A percentile compares a stretch with the other conserved stretches of the same genome.
phyloP scores from a whole-genome alignment of 2,113 vertebrate genomes.

The Piprites chloris region DNA sequence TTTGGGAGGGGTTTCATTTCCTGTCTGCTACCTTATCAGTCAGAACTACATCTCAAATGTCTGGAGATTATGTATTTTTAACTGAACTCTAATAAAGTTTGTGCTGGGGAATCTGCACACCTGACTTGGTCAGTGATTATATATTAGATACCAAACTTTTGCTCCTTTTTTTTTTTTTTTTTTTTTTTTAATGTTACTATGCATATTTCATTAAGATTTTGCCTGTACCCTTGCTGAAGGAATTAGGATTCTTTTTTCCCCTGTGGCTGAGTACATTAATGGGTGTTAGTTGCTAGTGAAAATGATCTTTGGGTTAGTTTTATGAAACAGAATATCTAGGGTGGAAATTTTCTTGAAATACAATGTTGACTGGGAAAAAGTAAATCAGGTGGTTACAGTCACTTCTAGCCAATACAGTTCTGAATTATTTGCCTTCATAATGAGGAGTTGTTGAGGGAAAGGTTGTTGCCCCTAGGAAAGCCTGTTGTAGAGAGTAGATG shows the following conservation, averaged over 20 bases:
- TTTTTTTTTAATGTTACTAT: background rate
- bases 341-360: background rate
- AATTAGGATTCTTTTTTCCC: background rate
- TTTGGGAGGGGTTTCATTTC: constrained; percentile 83
- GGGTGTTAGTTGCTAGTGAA: background rate
- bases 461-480: background rate
- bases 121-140: constrained; percentile 69
- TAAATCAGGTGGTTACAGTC: background rate
- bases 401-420: background rate
- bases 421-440: background rate
- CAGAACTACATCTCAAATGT: constrained; percentile 77
- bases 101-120: constrained; percentile 63
- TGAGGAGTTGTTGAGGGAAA: background rate
- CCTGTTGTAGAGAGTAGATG: background rate
- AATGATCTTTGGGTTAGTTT: background rate
- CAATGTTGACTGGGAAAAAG: background rate
- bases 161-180: background rate
- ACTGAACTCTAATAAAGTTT: constrained; percentile 80
- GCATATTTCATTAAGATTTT: constrained; percentile 63
- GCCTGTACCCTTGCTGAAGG: background rate
- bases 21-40: constrained; percentile 76
- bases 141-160: constrained; percentile 68
- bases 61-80: constrained; percentile 80
- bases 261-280: background rate
- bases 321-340: background rate